Base-by-base conservation (phyloP, 2,797 vertebrate species). In the Coregonus sp. region DNA sequence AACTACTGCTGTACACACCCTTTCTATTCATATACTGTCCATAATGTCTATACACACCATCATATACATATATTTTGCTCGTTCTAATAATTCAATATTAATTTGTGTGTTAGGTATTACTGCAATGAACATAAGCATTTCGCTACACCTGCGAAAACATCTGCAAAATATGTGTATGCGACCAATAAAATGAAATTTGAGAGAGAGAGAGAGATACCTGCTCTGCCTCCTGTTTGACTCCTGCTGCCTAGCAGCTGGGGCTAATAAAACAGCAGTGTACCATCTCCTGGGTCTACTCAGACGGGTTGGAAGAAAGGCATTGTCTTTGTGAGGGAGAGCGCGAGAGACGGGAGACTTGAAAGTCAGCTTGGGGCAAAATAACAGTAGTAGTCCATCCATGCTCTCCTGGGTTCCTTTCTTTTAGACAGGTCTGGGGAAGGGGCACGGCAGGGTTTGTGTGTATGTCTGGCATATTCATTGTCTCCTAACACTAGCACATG, bases 161-260 rank as follows among this genome's bases (percentile, higher is more conserved):
- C 40, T 47, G 40, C 40, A 47, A 47, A 47, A 35, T 33, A 33
- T 47, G 40, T 47, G 40, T 47, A 12, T 11, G 40, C 2, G 40
- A 47, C 40, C 11, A 47, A 11, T 47, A 9, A 47, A 47, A 47
- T 47, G 11, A 5, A 5, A 37, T 37, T 37, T 11, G 72, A 73
- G 80, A 75, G 75, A 68, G 80, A 75, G 75, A 68, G 11, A 0
- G 4, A 78, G 73, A 47, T 74, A 78, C 69, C 73, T 84, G 72
- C 80, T 59, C 69, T 75, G 29, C 71, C 73, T 75, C 66, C 33
- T 33, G 69, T 80, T 59, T 80, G 75, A 52, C 47, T 83, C 16
- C 72, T 72, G 47, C 50, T 54, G 25, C 33, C 70, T 31, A 85
- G 73, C 80, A 80, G 52, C 81, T 80, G 73, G 25, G 56, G 31